Conservation (phyloP, 2,797 vertebrate species). For the Platalea minor region DNA sequence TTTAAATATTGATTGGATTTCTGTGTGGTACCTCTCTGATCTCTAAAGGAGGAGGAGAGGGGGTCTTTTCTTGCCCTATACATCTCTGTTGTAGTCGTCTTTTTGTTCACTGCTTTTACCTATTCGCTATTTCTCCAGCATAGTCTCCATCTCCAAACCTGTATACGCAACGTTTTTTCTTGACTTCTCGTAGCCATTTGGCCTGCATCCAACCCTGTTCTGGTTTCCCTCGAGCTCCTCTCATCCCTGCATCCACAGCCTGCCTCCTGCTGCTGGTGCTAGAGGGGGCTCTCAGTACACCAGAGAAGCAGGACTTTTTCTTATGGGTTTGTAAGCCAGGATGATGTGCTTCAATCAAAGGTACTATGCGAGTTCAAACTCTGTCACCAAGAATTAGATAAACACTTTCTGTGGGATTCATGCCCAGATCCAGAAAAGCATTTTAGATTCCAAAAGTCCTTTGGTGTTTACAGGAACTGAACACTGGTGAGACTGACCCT, state of each 20-base stretch:
- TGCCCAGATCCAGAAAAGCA: neutral
- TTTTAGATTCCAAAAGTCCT: neutral
- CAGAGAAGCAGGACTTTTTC: neutral
- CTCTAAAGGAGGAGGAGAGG: neutral
- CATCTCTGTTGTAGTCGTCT: neutral
- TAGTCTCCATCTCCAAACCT: neutral
- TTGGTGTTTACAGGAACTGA: neutral
- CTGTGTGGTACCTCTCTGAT: neutral
- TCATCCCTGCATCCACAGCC: neutral
- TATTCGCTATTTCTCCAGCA: neutral
- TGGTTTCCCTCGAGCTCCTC: neutral
- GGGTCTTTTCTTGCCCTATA: neutral
- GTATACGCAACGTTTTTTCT: accelerated
- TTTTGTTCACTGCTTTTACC: neutral
- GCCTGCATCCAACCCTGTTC: neutral
- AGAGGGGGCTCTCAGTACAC: accelerated
- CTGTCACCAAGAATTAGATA: neutral
- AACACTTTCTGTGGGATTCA: accelerated
- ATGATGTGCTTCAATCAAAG: neutral
- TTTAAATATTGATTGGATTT: neutral
- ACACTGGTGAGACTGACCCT: neutral
- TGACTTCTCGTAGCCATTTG: neutral
- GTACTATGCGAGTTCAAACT: neutral
- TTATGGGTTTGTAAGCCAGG: neutral
- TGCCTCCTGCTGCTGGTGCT: accelerated